phyloP scores from a whole-genome alignment of 1,140 invertebrate genomes.

The Medauroidea extradentata region DNA sequence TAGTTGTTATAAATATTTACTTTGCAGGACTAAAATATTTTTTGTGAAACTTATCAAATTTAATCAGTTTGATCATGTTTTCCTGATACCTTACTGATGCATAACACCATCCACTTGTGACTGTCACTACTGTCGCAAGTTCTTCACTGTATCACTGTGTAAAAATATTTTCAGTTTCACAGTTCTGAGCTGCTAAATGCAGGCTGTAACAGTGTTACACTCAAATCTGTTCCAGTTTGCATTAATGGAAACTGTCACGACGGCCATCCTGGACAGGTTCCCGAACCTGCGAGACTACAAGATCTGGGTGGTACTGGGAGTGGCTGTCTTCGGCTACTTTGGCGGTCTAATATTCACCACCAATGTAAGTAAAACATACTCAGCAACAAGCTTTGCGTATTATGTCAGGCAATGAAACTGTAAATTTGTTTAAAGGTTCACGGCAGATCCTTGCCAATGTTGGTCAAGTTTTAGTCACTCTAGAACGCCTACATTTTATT shows the following conservation, averaged over 20 bases:
- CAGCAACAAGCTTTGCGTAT: too few species aligned
- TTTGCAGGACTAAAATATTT: too few species aligned
- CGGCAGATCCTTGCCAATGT: not conserved
- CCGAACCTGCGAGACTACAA: constrained; percentile 39
- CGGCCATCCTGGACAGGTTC: constrained; percentile 47
- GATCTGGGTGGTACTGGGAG: constrained; percentile 30
- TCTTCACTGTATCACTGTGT: not conserved
- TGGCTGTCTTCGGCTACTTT: constrained; percentile 33
- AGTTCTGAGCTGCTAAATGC: too few species aligned
- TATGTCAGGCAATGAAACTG: too few species aligned
- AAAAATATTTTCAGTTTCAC: too few species aligned
- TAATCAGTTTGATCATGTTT: too few species aligned
- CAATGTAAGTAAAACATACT: constrained; percentile 18
- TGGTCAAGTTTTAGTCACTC: not conserved
- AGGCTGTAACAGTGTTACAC: too few species aligned
- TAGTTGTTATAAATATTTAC: too few species aligned
- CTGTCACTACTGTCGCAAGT: not conserved
- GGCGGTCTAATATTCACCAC: constrained; percentile 38
- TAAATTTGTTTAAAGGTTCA: too few species aligned
- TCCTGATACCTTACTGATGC: too few species aligned
- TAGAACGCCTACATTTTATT: not conserved
- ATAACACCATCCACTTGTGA: not conserved
- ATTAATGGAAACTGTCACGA: constrained; percentile 47
- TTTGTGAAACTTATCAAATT: too few species aligned
- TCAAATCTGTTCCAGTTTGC: constrained; percentile 22